Base-by-base conservation (phyloP, 2,888 invertebrate genomes). In the Eupelmus urozonus region DNA sequence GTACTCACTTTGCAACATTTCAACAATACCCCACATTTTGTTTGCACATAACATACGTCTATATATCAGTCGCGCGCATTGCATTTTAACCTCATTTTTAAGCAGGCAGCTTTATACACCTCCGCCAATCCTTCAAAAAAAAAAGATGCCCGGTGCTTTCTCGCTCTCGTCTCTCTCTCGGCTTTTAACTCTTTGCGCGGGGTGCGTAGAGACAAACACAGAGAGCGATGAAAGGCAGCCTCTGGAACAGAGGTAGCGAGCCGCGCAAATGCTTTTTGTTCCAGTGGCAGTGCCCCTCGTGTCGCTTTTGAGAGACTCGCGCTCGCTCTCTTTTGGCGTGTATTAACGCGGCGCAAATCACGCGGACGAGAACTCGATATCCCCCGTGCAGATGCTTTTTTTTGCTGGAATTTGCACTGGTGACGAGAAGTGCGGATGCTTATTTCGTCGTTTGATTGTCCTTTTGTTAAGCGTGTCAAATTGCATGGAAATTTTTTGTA, bases 141-240 rank as follows among this genome's bases (percentile, higher is more conserved):
- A 34, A 34, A 34, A 34, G 34, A 34, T 34, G 9, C 34, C 34
- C 9, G 34, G 9, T 16, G 1, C 57, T 20, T 16, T 18, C 40
- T 11, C 60, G 18, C 60, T 60, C 60, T 18, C 29, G 34, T 13
- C 34, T 45, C 9, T 45, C 29, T 23, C 27, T 67, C 69, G 57
- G 57, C 69, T 69, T 69, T 69, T 69, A 69, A 57, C 57, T 57
- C 57, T 57, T 25, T 57, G 53, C n/a, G 23, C 51, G 55, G 7
- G 13, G 7, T n/a, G 57, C 25, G 57, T 49, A 53, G 51, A 51
- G 55, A 27, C 7, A 23, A 67, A 45, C 7, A 42, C 67, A n/a
- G n/a, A n/a, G n/a, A n/a, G n/a, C 69, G 69, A 69, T 69, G 59
- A 69, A 69, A 69, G 69, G 11, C 57, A 16, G 34, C 34, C 34